Evolutionary conservation across 2,797 vertebrate species (phyloP), one percentile per base, ranked within the genome.

Genomic region (Pteropus rufus): DNA sequence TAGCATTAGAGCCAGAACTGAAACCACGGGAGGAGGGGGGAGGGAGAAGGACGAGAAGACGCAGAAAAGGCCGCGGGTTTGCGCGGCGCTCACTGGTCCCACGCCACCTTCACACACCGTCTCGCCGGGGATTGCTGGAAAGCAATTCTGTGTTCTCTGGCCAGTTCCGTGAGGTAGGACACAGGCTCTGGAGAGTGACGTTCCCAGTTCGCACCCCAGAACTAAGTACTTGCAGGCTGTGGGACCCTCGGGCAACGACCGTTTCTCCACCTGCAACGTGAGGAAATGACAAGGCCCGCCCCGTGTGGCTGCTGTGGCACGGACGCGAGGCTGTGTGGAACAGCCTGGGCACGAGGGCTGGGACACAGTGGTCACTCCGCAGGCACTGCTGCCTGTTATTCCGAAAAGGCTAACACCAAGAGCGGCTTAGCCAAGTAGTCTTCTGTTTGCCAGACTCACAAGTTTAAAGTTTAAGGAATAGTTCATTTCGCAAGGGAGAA

Each of bases 21-120:
- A 69, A 67, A 65, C 69, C 24, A 19, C 19, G 7, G 49, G 44
- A 23, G 19, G 49, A 26, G 29, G 3, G 16, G 16, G 72, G 44
- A 64, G 15, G 58, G 14, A 52, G 14, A 31, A 31, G 15, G 21
- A 12, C 46, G 54, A 75, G 77, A 65, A 82, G 26, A 39, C 39
- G 11, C 29, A 54, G 18, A 18, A 0, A 23, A 0, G 24, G 36
- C 54, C 58, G 11, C 44, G 12, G 26, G 2, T 16, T 3, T 26
- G 7, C 54, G 23, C 0, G 12, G 72, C 5, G 1, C 9, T 19
- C 52, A 0, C 62, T 3, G 67, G 46, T 1, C 24, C 72, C 29
- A 2, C 19, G 3, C 41, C 29, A 1, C 39, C 14, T 2, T 0
- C 1, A 10, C 24, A 26, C 24, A 24, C 15, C 12, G 1, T 16